These are phyloP conservation scores for Microctenopoma steveboyesi DNA, from an alignment of 2,797 vertebrate genomes.

Conservation along the genomic window DNA sequence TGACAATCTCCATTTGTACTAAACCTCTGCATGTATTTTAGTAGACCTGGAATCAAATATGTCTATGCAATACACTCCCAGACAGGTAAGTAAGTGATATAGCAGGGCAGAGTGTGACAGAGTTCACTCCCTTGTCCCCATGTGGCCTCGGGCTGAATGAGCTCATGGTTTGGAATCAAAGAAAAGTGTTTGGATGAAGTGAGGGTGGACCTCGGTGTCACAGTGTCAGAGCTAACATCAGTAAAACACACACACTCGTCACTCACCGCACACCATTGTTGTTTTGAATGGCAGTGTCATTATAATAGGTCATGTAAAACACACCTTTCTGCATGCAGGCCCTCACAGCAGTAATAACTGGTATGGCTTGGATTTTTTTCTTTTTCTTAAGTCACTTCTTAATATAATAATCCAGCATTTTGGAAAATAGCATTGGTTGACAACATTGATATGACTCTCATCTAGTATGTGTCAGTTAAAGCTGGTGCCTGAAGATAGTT, in stretches of 20 bases:
- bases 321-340: slow-evolving; percentile 30
- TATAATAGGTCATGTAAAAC: slow-evolving; percentile 45
- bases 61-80: slow-evolving; percentile 54
- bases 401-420: not conserved
- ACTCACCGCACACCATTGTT: slow-evolving; percentile 29
- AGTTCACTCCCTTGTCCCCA: slow-evolving; percentile 68
- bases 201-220: slow-evolving; percentile 66
- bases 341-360: slow-evolving; percentile 12
- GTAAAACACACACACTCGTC: slow-evolving; percentile 55
- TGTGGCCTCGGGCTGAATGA: slow-evolving; percentile 70
- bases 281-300: slow-evolving; percentile 43
- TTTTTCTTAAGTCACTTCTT: slow-evolving; percentile 4
- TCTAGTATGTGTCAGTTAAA: not conserved
- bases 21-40: not conserved
- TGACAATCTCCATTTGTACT: not conserved
- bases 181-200: slow-evolving; percentile 69
- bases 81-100: slow-evolving; percentile 78
- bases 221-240: slow-evolving; percentile 57
- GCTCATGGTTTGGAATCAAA: slow-evolving; percentile 78
- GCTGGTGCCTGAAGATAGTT: not conserved
- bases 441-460: not conserved
- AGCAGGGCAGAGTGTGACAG: slow-evolving; percentile 70
- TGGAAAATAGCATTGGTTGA: not conserved
- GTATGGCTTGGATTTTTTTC: not conserved
- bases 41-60: slow-evolving; percentile 45